A percentile compares a stretch with the other conserved stretches of the same genome.
Evolutionary conservation across 1,140 invertebrate genomes (phyloP).

Genomic region (Euglossa dilemma): DNA sequence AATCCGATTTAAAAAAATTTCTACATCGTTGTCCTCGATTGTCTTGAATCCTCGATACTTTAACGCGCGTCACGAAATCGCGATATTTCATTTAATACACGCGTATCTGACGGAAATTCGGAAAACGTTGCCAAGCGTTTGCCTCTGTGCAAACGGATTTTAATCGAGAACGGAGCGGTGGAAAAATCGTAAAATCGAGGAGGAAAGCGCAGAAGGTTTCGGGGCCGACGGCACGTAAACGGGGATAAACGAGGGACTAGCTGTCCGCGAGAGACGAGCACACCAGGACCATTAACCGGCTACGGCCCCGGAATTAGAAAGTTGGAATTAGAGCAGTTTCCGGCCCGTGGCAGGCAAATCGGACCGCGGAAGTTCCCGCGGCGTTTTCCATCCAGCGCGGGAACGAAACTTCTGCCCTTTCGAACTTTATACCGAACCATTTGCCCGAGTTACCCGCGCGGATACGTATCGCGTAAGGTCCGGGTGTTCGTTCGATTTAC

Average conservation of each 20-base stretch:
- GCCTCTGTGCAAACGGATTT: no score
- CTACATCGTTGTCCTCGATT: no score
- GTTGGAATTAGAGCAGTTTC: conserved; percentile 42
- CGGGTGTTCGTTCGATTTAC: conserved; percentile 22
- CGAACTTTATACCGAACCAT: conserved; percentile 49
- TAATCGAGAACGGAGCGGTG: no score
- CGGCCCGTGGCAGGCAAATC: conserved; percentile 7
- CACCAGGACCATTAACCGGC: conserved; percentile 24
- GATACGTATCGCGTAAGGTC: conserved; percentile 16
- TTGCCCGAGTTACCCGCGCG: conserved; percentile 25
- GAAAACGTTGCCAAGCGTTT: no score
- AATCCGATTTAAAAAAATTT: no score
- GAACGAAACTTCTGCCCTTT: conserved; percentile 48
- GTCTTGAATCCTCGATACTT: no score
- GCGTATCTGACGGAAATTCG: no score
- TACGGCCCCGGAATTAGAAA: conserved; percentile 54
- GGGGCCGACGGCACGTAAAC: background rate
- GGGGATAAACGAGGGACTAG: background rate
- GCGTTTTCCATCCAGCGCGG: conserved; percentile 28
- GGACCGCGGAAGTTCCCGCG: conserved; percentile 35
- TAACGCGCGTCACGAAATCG: no score
- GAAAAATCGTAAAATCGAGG: no score
- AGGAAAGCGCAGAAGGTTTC: no score
- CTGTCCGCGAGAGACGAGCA: background rate
- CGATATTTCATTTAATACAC: no score